These are phyloP conservation scores for Hyperoplus lanceolatus DNA, from an alignment of 2,797 vertebrate genomes.

Conservation along the genomic window DNA sequence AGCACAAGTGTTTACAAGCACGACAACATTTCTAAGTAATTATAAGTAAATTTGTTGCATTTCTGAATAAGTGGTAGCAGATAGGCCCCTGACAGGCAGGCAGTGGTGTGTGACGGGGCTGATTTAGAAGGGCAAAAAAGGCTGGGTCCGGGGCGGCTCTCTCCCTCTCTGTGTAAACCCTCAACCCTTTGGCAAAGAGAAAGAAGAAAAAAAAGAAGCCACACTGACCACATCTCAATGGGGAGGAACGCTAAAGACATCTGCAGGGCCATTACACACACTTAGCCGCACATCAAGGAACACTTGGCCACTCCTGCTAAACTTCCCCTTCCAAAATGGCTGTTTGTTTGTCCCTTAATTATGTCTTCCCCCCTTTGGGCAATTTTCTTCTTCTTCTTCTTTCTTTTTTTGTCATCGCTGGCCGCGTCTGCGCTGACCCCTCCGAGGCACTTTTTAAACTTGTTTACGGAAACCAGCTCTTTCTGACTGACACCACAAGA, in stretches of 20 bases:
- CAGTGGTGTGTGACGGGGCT: conserved; percentile 74
- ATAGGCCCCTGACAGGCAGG: conserved; percentile 76
- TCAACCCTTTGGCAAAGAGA: conserved; percentile 34
- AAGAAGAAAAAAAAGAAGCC: conserved; percentile 50
- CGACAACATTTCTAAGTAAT: conserved; percentile 84
- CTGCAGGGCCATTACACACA: conserved; percentile 73
- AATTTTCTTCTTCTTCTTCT: conserved; percentile 29
- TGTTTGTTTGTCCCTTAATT: conserved; percentile 56
- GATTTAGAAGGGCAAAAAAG: conserved; percentile 57
- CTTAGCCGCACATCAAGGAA: conserved; percentile 72
- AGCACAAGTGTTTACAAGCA: conserved; percentile 85
- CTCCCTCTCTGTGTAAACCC: conserved; percentile 51
- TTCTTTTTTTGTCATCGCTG: background rate
- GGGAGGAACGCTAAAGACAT: conserved; percentile 71
- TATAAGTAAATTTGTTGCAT: conserved; percentile 86
- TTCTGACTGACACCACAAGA: conserved; percentile 33
- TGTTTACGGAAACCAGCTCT: conserved; percentile 59
- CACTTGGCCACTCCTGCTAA: conserved; percentile 60
- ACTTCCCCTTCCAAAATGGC: conserved; percentile 39
- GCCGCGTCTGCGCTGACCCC: conserved; percentile 1
- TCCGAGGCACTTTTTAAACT: conserved; percentile 16
- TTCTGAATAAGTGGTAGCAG: conserved; percentile 90
- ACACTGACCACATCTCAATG: conserved; percentile 63
- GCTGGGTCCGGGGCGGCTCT: conserved; percentile 30
- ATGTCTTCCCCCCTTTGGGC: conserved; percentile 22